Evolutionary conservation across 2,113 vertebrate species (phyloP).

Genomic region (Lontra canadensis): DNA sequence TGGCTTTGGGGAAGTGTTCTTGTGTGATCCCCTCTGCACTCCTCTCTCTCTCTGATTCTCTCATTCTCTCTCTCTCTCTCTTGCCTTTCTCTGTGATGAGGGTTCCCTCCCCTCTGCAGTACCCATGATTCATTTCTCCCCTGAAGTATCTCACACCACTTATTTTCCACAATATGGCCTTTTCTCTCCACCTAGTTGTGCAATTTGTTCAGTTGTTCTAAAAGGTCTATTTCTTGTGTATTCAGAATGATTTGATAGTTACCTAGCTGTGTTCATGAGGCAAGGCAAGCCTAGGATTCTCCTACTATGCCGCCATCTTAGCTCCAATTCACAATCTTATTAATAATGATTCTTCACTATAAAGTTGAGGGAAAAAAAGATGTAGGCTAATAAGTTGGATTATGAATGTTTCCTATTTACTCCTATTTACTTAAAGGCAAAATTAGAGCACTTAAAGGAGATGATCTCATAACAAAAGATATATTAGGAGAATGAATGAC

Average conservation of each 20-base stretch:
- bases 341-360: conserved; percentile 6
- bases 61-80: not conserved
- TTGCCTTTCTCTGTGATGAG: not conserved
- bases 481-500: not conserved
- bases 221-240: not conserved
- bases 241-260: not conserved
- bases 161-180: not conserved
- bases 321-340: not conserved
- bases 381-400: not conserved
- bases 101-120: not conserved
- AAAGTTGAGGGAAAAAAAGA: not conserved
- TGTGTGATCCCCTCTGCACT: not conserved
- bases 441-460: not conserved
- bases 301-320: not conserved
- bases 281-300: not conserved
- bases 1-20: not conserved
- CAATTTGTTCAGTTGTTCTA: not conserved
- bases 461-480: not conserved
- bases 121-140: not conserved
- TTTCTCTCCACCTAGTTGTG: not conserved
- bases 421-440: not conserved
- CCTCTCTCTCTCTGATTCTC: not conserved
- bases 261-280: not conserved
- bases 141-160: not conserved
- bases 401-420: not conserved